These are phyloP conservation scores for Pseudorhombus dupliciocellatus DNA, from an alignment of 2,113 vertebrate species.

Conservation along the genomic window DNA sequence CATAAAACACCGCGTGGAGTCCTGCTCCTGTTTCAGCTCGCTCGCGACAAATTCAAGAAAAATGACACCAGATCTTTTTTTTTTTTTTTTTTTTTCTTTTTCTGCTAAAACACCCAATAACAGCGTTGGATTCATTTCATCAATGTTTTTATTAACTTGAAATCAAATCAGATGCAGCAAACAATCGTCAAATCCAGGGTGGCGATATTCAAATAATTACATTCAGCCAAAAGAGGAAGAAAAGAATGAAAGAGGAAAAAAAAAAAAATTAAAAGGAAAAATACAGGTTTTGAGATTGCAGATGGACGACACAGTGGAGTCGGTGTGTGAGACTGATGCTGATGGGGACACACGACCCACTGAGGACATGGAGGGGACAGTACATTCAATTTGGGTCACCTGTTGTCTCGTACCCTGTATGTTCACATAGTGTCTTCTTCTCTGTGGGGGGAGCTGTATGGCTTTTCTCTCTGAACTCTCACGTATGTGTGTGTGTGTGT, in stretches of 20 bases:
- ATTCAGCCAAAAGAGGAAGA: slow-evolving; percentile 66
- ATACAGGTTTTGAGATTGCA: slow-evolving; percentile 24
- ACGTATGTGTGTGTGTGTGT: slow-evolving; percentile 1
- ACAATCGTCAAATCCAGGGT: slow-evolving; percentile 70
- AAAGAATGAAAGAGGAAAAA: slow-evolving; percentile 23
- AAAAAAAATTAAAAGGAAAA: background rate
- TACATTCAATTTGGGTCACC: slow-evolving; percentile 63
- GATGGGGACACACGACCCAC: slow-evolving; percentile 25
- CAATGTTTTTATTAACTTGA: slow-evolving; percentile 56
- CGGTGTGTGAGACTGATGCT: slow-evolving; percentile 26
- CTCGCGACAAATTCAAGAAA: background rate
- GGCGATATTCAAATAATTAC: slow-evolving; percentile 73
- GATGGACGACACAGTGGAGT: slow-evolving; percentile 15
- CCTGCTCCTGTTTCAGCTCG: background rate
- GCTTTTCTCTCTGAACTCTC: slow-evolving; percentile 62
- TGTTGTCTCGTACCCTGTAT: slow-evolving; percentile 7
- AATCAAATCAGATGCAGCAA: slow-evolving; percentile 80
- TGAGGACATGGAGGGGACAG: slow-evolving; percentile 16
- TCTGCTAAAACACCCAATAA: slow-evolving; percentile 77
- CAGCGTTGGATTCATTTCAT: slow-evolving; percentile 64
- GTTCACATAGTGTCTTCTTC: slow-evolving; percentile 12
- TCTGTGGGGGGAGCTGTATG: slow-evolving; percentile 38
- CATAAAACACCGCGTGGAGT: slow-evolving; percentile 28
- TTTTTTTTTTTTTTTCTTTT: slow-evolving; percentile 43
- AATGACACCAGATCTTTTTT: slow-evolving; percentile 7